phyloP scores from a whole-genome alignment of 2,797 vertebrate genomes.

The Coluber constrictor region DNA sequence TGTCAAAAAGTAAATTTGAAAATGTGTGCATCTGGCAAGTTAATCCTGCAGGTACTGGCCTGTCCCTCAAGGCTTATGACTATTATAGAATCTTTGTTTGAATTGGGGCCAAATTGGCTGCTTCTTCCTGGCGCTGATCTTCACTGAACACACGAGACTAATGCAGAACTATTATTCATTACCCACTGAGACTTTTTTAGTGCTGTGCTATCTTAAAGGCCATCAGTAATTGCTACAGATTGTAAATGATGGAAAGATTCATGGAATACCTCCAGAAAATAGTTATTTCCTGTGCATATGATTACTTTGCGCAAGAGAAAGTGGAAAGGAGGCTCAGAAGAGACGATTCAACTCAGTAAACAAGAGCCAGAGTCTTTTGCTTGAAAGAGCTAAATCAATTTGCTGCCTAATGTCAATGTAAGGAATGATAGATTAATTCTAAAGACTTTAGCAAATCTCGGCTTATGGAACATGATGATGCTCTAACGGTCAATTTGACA shows the following conservation, averaged over 20 bases:
- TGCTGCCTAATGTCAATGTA: constrained; percentile 1
- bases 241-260: constrained; percentile 29
- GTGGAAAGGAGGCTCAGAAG: constrained; percentile 17
- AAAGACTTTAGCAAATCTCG: not conserved
- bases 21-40: constrained; percentile 26
- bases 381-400: not conserved
- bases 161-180: constrained; percentile 5
- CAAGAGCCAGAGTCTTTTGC: not conserved
- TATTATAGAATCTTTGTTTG: constrained; percentile 9
- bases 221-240: constrained; percentile 27
- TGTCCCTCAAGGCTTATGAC: constrained; percentile 20
- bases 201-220: constrained; percentile 13
- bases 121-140: not conserved
- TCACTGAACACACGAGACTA: not conserved
- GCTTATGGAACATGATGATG: not conserved
- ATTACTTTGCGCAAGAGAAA: not conserved
- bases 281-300: not conserved
- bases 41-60: constrained; percentile 17
- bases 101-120: constrained; percentile 14
- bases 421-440: constrained; percentile 4
- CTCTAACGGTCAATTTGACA: not conserved
- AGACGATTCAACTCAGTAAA: constrained; percentile 4
- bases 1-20: constrained; percentile 31
- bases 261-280: constrained; percentile 37
- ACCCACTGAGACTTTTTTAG: constrained; percentile 20